Conservation (phyloP, 1,140 invertebrate genomes). For the Atta cephalotes region DNA sequence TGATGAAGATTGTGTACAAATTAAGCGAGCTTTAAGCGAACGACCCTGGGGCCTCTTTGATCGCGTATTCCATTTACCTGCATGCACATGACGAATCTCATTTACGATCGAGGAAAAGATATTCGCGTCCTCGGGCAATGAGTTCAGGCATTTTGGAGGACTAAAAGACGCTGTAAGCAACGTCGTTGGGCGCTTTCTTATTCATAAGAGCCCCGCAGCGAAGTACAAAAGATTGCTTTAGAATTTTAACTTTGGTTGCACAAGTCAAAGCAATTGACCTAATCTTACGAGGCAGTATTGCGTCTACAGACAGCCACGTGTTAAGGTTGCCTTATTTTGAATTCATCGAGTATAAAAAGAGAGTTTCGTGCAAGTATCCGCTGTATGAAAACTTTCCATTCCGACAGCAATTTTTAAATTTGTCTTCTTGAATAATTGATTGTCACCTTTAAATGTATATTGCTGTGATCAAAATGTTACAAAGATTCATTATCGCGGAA, state of each 20-base stretch:
- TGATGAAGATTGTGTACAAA: no score
- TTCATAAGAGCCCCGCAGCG: conserved; percentile 31
- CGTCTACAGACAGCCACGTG: conserved; percentile 16
- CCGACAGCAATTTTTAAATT: neutral
- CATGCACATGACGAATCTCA: neutral
- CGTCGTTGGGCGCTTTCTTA: neutral
- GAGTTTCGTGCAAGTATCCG: neutral
- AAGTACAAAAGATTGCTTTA: conserved; percentile 33
- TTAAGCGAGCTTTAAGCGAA: neutral
- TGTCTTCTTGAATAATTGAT: conserved; percentile 29
- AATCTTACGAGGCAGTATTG: conserved; percentile 25
- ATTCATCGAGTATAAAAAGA: conserved; percentile 24
- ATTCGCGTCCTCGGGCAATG: neutral
- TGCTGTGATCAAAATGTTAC: neutral
- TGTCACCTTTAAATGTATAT: neutral
- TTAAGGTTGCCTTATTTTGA: conserved; percentile 29
- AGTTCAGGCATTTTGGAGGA: neutral
- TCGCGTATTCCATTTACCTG: neutral
- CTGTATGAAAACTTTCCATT: neutral
- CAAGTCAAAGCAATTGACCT: conserved; percentile 29
- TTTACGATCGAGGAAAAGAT: neutral
- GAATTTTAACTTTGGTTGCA: conserved; percentile 43
- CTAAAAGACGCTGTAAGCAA: neutral
- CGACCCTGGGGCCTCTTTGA: neutral
- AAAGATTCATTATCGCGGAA: neutral